Evolutionary conservation across 2,113 vertebrate genomes (phyloP), one percentile per base, ranked within the genome.

Genomic region (Rhabdornis inornatus): DNA sequence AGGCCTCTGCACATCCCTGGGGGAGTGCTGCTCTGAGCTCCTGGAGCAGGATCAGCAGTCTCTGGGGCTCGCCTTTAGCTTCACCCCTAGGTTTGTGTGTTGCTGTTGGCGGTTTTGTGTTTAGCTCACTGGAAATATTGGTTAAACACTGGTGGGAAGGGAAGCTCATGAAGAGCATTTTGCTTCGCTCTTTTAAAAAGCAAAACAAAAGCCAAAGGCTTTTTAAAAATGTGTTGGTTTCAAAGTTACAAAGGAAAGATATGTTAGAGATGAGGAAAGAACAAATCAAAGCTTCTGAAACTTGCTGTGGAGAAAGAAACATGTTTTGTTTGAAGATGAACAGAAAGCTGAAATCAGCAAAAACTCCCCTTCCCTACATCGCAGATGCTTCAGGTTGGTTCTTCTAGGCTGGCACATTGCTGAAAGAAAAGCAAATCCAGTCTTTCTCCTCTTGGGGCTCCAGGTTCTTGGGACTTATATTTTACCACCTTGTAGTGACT

Each of bases 251-350:
- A 80, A 61, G 68, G 57, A 14, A 88, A 56, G 79, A 83, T 53
- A n/a, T 69, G 28, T 77, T 77, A 47, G 76, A 89, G 91, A 93
- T 69, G 86, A 94, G 90, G 71, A 69, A 79, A 63, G 45, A 77
- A 80, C 66, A 86, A 90, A 93, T 96, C 88, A 94, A 95, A 92
- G 92, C 92, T 88, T 66, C 42, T 63, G 86, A 86, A 96, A 86
- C 83, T 87, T 6, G 39, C 88, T 93, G 76, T 5, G 11, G 72
- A 92, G 47, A 70, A 77, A 77, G 71, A 57, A 89, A 56, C 60
- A 30, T 64, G 69, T 60, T 90, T 92, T 78, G 60, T 95, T 84
- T 95, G 89, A 92, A 94, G 92, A 92, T 71, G 76, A 94, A 87
- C 31, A 80, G 77, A 89, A 92, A 93, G 65, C 81, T 91, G 94